Conservation (phyloP, 2,888 invertebrate species). For the Drosophila pegasa region DNA sequence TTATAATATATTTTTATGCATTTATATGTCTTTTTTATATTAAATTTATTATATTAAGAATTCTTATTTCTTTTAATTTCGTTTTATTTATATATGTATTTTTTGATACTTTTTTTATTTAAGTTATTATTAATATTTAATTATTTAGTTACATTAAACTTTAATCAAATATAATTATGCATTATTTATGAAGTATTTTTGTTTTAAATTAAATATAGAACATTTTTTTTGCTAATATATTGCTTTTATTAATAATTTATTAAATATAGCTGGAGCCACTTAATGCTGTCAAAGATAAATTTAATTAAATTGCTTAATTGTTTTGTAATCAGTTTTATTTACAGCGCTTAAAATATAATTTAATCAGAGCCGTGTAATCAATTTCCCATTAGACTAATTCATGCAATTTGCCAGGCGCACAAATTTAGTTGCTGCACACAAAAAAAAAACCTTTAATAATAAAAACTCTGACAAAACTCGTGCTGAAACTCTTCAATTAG, state of each 20-base stretch:
- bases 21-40: too few species aligned
- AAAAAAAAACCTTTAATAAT: slow-evolving; percentile 6
- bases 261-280: neutral
- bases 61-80: too few species aligned
- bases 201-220: too few species aligned
- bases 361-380: slow-evolving; percentile 8
- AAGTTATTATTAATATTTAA: too few species aligned
- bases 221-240: neutral
- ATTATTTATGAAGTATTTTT: neutral
- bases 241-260: neutral
- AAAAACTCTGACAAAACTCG: slow-evolving; percentile 5
- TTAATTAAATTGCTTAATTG: neutral
- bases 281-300: neutral
- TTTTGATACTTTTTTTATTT: too few species aligned
- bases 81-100: too few species aligned
- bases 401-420: slow-evolving; percentile 18
- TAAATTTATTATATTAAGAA: too few species aligned
- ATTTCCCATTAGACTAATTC: slow-evolving; percentile 15
- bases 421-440: slow-evolving; percentile 10
- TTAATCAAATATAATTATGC: neutral
- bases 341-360: slow-evolving; percentile 9
- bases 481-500: slow-evolving; percentile 5
- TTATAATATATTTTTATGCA: too few species aligned
- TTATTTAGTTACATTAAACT: too few species aligned
- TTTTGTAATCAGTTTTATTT: neutral